phyloP scores from a whole-genome alignment of 2,888 invertebrate genomes.

The Orthosia gracilis region DNA sequence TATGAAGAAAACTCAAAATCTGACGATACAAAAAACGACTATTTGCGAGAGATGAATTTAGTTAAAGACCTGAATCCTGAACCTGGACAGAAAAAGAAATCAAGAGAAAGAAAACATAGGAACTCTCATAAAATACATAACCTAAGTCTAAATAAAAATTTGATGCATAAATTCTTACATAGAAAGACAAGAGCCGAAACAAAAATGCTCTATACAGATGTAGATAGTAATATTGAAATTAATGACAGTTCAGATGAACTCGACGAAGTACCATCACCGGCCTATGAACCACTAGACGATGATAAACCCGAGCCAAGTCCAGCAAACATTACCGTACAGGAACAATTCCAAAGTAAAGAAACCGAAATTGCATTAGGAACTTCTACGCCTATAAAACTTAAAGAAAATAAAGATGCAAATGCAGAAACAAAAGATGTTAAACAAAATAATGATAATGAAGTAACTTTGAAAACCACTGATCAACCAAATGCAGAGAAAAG shows the following conservation, averaged over 20 bases:
- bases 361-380: constrained; percentile 33
- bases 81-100: constrained; percentile 40
- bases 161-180: constrained; percentile 50
- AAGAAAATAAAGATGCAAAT: neutral
- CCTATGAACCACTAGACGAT: constrained; percentile 32
- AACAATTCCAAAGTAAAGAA: constrained; percentile 20
- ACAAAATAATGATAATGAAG: constrained; percentile 10
- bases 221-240: constrained; percentile 11
- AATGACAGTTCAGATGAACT: constrained; percentile 25
- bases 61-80: constrained; percentile 73
- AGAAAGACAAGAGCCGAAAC: constrained; percentile 48
- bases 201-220: constrained; percentile 22
- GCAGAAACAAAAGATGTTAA: neutral
- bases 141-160: constrained; percentile 53
- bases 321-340: neutral
- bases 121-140: constrained; percentile 40
- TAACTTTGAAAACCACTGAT: neutral
- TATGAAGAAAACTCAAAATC: constrained; percentile 83
- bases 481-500: neutral
- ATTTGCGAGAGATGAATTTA: constrained; percentile 72
- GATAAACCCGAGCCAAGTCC: constrained; percentile 16
- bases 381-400: neutral
- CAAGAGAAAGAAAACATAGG: constrained; percentile 36
- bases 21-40: constrained; percentile 75
- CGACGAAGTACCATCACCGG: constrained; percentile 39